These are phyloP conservation scores for Misgurnus mizolepis DNA, from an alignment of 2,113 vertebrate genomes.

Conservation along the genomic window DNA sequence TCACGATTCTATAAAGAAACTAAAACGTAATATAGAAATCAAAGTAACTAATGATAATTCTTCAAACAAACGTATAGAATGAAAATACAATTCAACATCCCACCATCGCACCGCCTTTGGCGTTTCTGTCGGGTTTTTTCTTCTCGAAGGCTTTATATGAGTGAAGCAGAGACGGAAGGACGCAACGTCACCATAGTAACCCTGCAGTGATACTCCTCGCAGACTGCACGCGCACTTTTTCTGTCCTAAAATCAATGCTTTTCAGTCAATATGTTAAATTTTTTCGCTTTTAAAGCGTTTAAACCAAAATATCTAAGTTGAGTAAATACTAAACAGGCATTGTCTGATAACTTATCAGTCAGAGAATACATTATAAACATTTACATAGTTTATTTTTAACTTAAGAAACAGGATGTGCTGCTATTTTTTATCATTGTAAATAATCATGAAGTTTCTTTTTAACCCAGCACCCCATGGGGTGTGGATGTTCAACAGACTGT, in stretches of 20 bases:
- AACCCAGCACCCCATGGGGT: conserved; percentile 57
- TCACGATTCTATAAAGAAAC: not conserved
- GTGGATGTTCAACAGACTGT: conserved; percentile 71
- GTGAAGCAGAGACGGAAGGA: conserved; percentile 60
- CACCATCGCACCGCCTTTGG: not conserved
- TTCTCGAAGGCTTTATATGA: conserved; percentile 66
- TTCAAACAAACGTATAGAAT: too few relatives aligned
- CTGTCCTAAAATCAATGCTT: not conserved
- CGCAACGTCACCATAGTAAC: conserved; percentile 69
- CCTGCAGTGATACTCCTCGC: not conserved
- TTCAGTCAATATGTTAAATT: too few relatives aligned
- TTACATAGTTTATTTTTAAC: conserved; percentile 67
- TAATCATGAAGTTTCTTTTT: conserved; percentile 52
- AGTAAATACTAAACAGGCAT: conserved; percentile 51
- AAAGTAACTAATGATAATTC: too few relatives aligned
- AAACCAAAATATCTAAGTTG: conserved; percentile 21
- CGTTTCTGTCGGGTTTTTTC: conserved; percentile 33
- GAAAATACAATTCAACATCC: too few relatives aligned
- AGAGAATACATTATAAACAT: conserved; percentile 55
- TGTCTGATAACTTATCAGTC: conserved; percentile 48
- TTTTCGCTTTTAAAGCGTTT: too few relatives aligned
- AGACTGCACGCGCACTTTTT: not conserved
- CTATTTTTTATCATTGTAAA: conserved; percentile 75
- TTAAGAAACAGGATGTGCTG: conserved; percentile 65
- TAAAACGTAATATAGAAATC: not conserved